These are phyloP conservation scores for Paramisgurnus dabryanus DNA, from an alignment of 2,113 vertebrate genomes.

Conservation along the genomic window DNA sequence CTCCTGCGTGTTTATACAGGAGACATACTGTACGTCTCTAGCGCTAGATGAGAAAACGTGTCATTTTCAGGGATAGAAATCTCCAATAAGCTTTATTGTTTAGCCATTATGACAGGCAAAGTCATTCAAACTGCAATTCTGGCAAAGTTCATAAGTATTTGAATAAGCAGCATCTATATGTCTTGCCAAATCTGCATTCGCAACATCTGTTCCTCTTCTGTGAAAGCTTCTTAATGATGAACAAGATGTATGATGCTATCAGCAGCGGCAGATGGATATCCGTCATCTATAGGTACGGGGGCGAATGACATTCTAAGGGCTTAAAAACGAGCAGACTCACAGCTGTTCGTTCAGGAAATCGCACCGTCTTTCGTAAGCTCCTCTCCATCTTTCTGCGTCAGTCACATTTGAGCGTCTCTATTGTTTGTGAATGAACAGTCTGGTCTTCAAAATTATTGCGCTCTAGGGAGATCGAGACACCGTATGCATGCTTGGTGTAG, in stretches of 20 bases:
- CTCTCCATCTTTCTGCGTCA: background rate
- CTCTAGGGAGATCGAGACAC: conserved; percentile 28
- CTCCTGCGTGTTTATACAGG: conserved; percentile 9
- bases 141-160: conserved; percentile 33
- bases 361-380: conserved; percentile 2
- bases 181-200: conserved; percentile 51
- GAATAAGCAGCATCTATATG: conserved; percentile 36
- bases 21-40: conserved; percentile 17
- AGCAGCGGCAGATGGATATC: conserved; percentile 53
- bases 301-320: conserved; percentile 49
- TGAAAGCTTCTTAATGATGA: conserved; percentile 53
- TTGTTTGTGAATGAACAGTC: conserved; percentile 35
- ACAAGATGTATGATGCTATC: conserved; percentile 53
- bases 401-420: conserved; percentile 8
- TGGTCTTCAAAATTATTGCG: conserved; percentile 27
- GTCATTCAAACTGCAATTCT: conserved; percentile 41
- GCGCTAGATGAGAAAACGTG: background rate
- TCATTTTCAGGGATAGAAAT: background rate
- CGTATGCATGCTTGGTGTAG: conserved; percentile 23
- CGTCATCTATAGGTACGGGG: conserved; percentile 54
- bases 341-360: conserved; percentile 53
- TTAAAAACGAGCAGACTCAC: conserved; percentile 53
- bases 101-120: conserved; percentile 28
- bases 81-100: conserved; percentile 1
- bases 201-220: conserved; percentile 51